Conservation (phyloP, 2,797 vertebrate genomes). For the Paedocypris micromegethes region DNA sequence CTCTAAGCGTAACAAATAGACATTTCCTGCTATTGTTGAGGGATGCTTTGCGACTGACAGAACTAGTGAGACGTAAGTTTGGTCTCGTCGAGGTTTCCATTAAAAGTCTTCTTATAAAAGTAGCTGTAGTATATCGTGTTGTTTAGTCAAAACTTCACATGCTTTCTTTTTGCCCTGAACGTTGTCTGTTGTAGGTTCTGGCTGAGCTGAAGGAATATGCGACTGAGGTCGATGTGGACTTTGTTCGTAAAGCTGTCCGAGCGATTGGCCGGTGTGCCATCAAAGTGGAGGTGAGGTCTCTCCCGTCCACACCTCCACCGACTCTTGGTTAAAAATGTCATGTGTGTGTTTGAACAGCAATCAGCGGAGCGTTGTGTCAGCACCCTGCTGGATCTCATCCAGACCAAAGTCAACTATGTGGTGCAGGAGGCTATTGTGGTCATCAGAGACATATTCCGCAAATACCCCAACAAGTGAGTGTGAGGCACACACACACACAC, state of each 20-base stretch:
- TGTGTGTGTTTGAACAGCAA: constrained; percentile 69
- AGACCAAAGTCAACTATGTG: constrained; percentile 97
- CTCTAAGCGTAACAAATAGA: no score
- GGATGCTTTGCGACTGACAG: no score
- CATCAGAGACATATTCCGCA: constrained; percentile 98
- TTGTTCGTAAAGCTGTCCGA: constrained; percentile 91
- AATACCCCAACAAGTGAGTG: constrained; percentile 94
- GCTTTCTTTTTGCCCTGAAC: not conserved
- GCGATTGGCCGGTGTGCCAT: constrained; percentile 97
- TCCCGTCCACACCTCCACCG: no score
- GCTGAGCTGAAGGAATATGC: constrained; percentile 95
- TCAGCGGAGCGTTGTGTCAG: constrained; percentile 94
- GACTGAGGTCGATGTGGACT: constrained; percentile 96
- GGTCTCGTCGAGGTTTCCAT: no score
- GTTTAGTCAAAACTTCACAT: not conserved
- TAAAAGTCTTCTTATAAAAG: no score
- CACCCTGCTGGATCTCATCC: constrained; percentile 91
- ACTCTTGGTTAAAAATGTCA: not conserved
- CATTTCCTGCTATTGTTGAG: no score
- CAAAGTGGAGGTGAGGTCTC: constrained; percentile 85
- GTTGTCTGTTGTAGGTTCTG: constrained; percentile 72
- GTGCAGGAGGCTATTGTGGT: constrained; percentile 97
- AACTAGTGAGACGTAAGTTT: no score
- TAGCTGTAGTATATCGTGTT: not conserved
- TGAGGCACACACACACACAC: not conserved